A percentile compares a stretch with the other conserved stretches of the same genome.
Evolutionary conservation across 1,140 invertebrate genomes (phyloP).

Genomic region (Sminthurinus signatus): DNA sequence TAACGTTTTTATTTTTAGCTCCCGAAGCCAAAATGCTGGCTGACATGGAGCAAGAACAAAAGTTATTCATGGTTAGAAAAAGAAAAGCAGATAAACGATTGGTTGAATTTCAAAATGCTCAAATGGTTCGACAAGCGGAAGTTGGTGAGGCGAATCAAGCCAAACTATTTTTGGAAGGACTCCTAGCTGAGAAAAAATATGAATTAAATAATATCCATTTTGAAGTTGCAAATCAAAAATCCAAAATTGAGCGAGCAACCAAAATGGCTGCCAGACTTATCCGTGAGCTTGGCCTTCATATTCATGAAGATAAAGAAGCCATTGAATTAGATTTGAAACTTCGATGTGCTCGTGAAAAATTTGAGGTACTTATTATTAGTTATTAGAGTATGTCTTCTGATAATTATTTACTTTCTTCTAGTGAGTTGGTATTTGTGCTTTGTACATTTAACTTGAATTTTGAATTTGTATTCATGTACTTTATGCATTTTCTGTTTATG

Average conservation of each 20-base stretch:
- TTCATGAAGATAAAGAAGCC: slow-evolving; percentile 10
- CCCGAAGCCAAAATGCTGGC: slow-evolving; percentile 10
- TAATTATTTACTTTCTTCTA: not conserved
- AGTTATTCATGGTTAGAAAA: slow-evolving; percentile 1
- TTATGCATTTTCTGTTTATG: too few relatives aligned
- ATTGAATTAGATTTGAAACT: slow-evolving; percentile 28
- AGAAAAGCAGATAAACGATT: slow-evolving; percentile 2
- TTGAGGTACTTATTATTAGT: slow-evolving; percentile 13
- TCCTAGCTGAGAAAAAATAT: slow-evolving; percentile 23
- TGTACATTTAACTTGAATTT: not conserved
- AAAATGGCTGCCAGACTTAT: slow-evolving; percentile 16
- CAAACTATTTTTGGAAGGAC: not conserved
- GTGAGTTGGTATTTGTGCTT: not conserved
- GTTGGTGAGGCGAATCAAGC: not conserved
- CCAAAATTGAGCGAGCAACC: slow-evolving; percentile 30
- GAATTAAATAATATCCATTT: slow-evolving; percentile 23
- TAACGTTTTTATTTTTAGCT: slow-evolving; percentile 9
- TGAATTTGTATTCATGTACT: too few relatives aligned
- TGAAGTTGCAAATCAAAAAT: slow-evolving; percentile 34
- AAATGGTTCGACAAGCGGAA: not conserved
- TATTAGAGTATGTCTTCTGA: not conserved
- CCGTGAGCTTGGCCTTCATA: slow-evolving; percentile 17
- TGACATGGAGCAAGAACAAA: slow-evolving; percentile 14
- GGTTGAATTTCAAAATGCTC: not conserved
- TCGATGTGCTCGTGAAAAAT: slow-evolving; percentile 25